These are phyloP conservation scores for Azorinus chamasolen DNA, from an alignment of 2,888 invertebrate genomes.

Conservation along the genomic window DNA sequence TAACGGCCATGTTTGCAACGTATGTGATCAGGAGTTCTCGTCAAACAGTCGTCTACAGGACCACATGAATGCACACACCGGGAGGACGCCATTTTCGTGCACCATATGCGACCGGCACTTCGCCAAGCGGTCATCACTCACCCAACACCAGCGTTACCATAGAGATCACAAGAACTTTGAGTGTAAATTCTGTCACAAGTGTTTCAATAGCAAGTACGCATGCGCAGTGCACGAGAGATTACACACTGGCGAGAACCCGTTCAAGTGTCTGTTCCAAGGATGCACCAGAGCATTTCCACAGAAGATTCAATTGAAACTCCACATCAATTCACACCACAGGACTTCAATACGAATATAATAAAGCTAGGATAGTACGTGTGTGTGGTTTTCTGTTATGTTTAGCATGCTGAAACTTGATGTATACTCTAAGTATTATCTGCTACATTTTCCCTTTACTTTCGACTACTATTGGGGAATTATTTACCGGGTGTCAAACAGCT, in stretches of 20 bases:
- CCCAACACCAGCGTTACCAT: conserved; percentile 57
- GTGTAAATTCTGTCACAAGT: conserved; percentile 45
- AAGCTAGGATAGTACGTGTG: no score
- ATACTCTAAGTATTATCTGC: no score
- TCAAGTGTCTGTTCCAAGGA: conserved; percentile 47
- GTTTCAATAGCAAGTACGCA: conserved; percentile 58
- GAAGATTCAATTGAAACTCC: conserved; percentile 55
- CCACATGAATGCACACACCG: conserved; percentile 47
- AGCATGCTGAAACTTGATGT: no score
- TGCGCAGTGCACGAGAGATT: conserved; percentile 51
- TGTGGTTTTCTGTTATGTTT: no score
- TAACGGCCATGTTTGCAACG: conserved; percentile 48
- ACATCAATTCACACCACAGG: neutral
- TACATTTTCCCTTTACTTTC: no score
- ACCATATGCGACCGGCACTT: conserved; percentile 47
- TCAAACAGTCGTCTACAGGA: conserved; percentile 57
- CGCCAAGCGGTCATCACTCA: conserved; percentile 48
- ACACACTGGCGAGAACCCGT: conserved; percentile 58
- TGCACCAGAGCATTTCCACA: conserved; percentile 52
- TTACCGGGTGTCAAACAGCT: no score
- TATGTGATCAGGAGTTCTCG: conserved; percentile 49
- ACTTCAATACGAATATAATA: no score
- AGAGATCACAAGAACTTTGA: conserved; percentile 40
- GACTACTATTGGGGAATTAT: no score
- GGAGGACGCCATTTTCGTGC: conserved; percentile 37